These are phyloP conservation scores for Dendrocincla fuliginosa DNA, from an alignment of 2,797 vertebrate genomes.

Conservation along the genomic window DNA sequence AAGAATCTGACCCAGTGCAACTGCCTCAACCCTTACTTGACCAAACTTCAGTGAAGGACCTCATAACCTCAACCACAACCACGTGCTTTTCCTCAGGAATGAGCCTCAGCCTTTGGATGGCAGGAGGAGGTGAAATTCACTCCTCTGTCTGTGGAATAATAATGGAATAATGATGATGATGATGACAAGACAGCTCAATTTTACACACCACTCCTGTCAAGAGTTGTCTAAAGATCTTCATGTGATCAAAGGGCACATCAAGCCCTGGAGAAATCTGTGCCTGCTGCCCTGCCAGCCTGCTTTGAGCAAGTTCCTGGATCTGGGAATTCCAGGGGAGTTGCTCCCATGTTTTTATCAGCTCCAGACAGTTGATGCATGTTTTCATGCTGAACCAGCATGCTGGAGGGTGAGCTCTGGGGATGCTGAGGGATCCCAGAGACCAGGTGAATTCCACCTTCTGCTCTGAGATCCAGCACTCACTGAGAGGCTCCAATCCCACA, in stretches of 20 bases:
- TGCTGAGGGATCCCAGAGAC: not conserved
- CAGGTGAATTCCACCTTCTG: not conserved
- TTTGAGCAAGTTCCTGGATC: not conserved
- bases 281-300: not conserved
- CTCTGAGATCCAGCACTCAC: not conserved
- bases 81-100: not conserved
- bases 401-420: not conserved
- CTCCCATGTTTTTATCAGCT: not conserved
- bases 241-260: not conserved
- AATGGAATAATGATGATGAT: not conserved
- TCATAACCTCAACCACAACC: not conserved
- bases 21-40: not conserved
- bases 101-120: not conserved
- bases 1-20: not conserved
- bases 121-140: not conserved
- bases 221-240: not conserved
- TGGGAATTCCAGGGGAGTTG: not conserved
- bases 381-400: not conserved
- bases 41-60: not conserved
- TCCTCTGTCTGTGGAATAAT: not conserved
- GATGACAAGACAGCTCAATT: not conserved
- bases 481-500: not conserved
- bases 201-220: not conserved
- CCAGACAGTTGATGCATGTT: not conserved
- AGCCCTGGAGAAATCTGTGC: not conserved